Evolutionary conservation across 1,140 invertebrate species (phyloP).

Genomic region (Drosophila lacteicornis): DNA sequence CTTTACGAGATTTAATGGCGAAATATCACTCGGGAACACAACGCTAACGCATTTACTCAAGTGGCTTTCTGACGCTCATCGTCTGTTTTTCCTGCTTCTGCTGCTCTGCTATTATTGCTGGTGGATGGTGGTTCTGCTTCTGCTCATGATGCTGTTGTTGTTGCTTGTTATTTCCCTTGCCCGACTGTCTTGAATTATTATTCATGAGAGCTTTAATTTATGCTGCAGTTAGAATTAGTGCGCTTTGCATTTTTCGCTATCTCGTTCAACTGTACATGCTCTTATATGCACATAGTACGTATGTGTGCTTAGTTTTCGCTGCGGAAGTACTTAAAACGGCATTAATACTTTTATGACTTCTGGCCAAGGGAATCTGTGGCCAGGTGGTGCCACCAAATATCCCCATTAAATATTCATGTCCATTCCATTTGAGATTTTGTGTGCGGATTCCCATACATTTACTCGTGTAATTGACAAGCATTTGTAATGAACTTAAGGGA

Average conservation of each 20-base stretch:
- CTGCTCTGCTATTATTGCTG: conserved; percentile 20
- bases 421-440: conserved; percentile 34
- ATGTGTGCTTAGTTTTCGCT: conserved; percentile 67
- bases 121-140: conserved; percentile 2
- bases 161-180: conserved; percentile 45
- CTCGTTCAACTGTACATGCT: conserved; percentile 21
- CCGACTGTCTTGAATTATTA: conserved; percentile 79
- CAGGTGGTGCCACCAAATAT: conserved; percentile 67
- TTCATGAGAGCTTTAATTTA: conserved; percentile 82
- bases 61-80: conserved; percentile 50
- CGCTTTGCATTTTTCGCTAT: conserved; percentile 76
- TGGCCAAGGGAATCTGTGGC: conserved; percentile 75
- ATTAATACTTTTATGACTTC: conserved; percentile 82
- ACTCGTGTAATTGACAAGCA: conserved; percentile 45
- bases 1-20: neutral
- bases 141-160: conserved; percentile 9
- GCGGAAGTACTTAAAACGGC: conserved; percentile 79
- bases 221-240: conserved; percentile 81
- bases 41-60: conserved; percentile 41
- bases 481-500: conserved; percentile 45
- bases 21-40: conserved; percentile 22
- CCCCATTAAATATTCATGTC: conserved; percentile 70
- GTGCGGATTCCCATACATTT: conserved; percentile 26
- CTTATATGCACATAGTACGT: conserved; percentile 27
- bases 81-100: conserved; percentile 42